Conservation (phyloP, 2,888 invertebrate genomes). For the Drosophila neonasuta region DNA sequence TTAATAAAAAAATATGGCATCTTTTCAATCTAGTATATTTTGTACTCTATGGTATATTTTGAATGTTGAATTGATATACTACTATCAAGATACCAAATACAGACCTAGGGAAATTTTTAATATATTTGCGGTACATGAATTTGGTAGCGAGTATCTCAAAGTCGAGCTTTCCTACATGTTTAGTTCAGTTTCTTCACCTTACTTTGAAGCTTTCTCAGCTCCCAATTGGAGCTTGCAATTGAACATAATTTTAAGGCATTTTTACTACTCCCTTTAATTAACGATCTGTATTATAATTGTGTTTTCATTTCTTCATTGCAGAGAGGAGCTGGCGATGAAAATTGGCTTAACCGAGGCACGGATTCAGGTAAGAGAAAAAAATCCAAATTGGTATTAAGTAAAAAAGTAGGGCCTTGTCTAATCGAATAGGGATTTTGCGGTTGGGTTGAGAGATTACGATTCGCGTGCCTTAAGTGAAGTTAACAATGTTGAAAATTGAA, state of each 20-base stretch:
- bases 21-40: no score
- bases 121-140: no score
- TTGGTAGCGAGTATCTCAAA: no score
- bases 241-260: neutral
- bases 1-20: no score
- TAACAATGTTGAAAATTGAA: constrained; percentile 76
- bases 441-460: constrained; percentile 40
- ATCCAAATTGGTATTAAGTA: neutral
- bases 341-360: constrained; percentile 96
- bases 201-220: no score
- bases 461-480: constrained; percentile 63
- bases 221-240: no score
- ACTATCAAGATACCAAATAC: no score
- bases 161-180: no score
- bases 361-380: constrained; percentile 88
- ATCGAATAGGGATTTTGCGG: constrained; percentile 40
- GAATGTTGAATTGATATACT: no score
- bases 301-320: constrained; percentile 83
- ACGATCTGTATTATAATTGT: constrained; percentile 21
- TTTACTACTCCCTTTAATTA: constrained; percentile 6
- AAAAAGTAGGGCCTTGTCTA: constrained; percentile 7
- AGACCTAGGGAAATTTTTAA: no score
- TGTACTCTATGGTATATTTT: no score
- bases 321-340: constrained; percentile 97
- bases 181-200: no score